Base-by-base conservation (phyloP, 2,888 invertebrate genomes). In the Steromphala cineraria region DNA sequence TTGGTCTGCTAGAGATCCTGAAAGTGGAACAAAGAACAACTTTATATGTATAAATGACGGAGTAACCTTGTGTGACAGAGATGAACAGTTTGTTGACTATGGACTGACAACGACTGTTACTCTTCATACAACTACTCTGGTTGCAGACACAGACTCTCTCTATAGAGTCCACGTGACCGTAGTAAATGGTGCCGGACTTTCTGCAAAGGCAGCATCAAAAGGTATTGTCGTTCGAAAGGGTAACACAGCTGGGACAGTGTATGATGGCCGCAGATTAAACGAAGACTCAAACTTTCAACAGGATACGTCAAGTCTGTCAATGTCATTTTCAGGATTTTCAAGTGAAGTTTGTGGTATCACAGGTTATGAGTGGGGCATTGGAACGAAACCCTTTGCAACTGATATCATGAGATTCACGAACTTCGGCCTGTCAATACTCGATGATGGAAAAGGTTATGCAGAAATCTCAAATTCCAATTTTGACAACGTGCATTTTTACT, bases 291-390 rank as follows among this genome's bases (percentile, higher is more conserved):
- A 85, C 55, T 89, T 83, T 75, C 85, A 84, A 0, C 56, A 67
- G 21, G 90, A 90, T 75, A 86, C 80, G 13, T 82, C 87, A 8
- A 87, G 89, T 7, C 67, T 90, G 8, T 87, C 86, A 17, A 86
- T 88, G 24, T 84, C 87, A 19, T 90, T 90, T 77, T 81, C 79
- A 55, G 90, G 90, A 0, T 90, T 90, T 82, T 85, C 86, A 78
- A 89, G 89, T 80, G 86, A 89, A 74, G 83, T 85, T 4, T 90
- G 90, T 78, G 86, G 85, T 55, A 88, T 90, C 5, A 71, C 82
- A 0, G 81, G 86, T 17, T 90, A 89, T 81, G 89, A 89, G 56
- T 90, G 89, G 89, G 88, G 85, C 0, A 81, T 90, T 15, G 90
- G 90, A 10, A 86, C 83, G 5, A 75, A 82, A 13, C 85, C 88